Evolutionary conservation across 2,888 invertebrate genomes (phyloP), one percentile per base, ranked within the genome.

Genomic region (Drosophila leonis): DNA sequence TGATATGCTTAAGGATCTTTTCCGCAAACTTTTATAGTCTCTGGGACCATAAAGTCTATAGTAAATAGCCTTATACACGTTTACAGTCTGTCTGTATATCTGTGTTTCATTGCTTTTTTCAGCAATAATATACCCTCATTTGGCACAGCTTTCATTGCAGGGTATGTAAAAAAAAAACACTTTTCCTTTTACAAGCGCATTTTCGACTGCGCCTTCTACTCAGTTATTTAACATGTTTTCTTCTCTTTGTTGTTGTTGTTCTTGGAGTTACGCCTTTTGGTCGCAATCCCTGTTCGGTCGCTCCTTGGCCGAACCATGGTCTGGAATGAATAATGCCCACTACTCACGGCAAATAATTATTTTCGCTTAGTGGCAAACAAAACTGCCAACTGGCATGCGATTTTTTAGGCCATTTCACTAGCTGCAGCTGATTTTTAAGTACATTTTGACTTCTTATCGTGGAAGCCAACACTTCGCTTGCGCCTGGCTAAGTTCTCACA

Each of bases 321-420:
- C 35, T 44, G 37, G 70, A 76, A 82, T 92, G 90, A 91, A 87
- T 92, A 89, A 91, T 92, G 90, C 84, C 78, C 72, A 82, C 82
- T 78, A 81, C 77, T 81, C 91, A 91, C 91, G 92, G 80, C 90
- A 91, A 91, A 92, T 90, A 92, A 91, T 91, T 91, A 91, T 92
- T 89, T 80, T 69, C 82, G 85, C 82, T 82, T 84, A 87, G 74
- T 46, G 52, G 63, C 62, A 27, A 52, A 51, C 66, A 57, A 59
- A 78, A 78, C 85, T 84, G 85, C 88, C 73, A 78, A 68, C 75
- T 87, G 82, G 80, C 83, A 83, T 83, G 85, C 83, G 65, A 83
- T 87, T 83, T 82, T 84, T 75, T 68, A 70, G 80, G 80, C 85
- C 79, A 78, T 78, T 79, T 71, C 24, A 71, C 60, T 49, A 52